phyloP scores from a whole-genome alignment of 2,888 invertebrate species.

The Seira musarum region DNA sequence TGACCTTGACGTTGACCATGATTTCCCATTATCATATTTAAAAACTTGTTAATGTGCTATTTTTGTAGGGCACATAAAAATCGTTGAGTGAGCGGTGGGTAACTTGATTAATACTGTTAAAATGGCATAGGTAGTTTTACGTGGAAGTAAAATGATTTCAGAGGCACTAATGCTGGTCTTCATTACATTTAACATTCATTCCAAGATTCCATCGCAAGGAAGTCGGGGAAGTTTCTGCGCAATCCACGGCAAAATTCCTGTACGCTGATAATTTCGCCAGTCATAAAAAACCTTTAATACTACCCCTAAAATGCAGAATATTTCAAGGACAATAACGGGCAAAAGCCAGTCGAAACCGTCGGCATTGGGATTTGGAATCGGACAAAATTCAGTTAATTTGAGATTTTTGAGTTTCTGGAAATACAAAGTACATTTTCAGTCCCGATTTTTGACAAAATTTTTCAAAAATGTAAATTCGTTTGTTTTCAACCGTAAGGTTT shows the following conservation, averaged over 20 bases:
- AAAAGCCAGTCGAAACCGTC: constrained; percentile 76
- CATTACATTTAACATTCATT: constrained; percentile 23
- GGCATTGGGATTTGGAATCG: constrained; percentile 80
- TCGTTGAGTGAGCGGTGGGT: no score
- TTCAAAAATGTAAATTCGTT: neutral
- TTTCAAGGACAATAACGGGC: constrained; percentile 85
- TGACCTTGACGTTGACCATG: neutral
- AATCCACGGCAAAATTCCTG: constrained; percentile 91
- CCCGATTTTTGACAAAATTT: no score
- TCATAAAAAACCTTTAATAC: constrained; percentile 86
- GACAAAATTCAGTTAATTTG: constrained; percentile 34
- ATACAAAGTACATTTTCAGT: neutral
- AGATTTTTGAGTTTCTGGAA: constrained; percentile 36
- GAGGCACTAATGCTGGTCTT: no score
- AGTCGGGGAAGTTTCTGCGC: constrained; percentile 91
- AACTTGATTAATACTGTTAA: no score
- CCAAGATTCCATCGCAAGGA: constrained; percentile 81
- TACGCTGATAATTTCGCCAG: constrained; percentile 90
- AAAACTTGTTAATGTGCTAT: no score
- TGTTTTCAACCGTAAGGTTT: no score
- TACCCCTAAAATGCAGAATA: constrained; percentile 80
- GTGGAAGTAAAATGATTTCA: no score
- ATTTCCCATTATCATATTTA: neutral
- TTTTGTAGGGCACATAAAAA: no score
- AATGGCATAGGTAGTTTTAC: no score